These are phyloP conservation scores for Drosophila leontia DNA, from an alignment of 1,140 invertebrate species.

Conservation along the genomic window DNA sequence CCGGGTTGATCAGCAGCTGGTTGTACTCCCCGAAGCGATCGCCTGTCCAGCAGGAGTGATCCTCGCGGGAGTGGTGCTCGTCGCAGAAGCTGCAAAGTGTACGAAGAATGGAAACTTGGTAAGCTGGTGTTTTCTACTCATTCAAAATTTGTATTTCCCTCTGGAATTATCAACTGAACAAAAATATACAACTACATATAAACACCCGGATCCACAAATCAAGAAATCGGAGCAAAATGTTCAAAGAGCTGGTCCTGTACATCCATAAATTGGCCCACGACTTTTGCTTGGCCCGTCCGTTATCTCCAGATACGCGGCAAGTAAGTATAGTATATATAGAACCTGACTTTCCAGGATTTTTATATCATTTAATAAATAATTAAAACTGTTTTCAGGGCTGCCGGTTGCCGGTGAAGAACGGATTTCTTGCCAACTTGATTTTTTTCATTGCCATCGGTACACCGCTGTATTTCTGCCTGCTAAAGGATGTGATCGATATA, in stretches of 20 bases:
- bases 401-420: slow-evolving; percentile 36
- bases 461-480: slow-evolving; percentile 70
- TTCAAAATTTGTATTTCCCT: background rate
- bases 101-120: slow-evolving; percentile 15
- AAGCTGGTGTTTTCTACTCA: slow-evolving; percentile 2
- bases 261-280: slow-evolving; percentile 50
- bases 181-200: slow-evolving; percentile 1
- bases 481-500: slow-evolving; percentile 54
- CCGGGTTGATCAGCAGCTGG: slow-evolving; percentile 69
- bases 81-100: slow-evolving; percentile 68
- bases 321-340: background rate
- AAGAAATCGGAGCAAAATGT: slow-evolving; percentile 44
- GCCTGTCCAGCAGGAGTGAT: slow-evolving; percentile 83
- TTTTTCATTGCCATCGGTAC: slow-evolving; percentile 69
- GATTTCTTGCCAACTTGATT: slow-evolving; percentile 53
- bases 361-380: background rate
- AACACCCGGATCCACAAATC: background rate
- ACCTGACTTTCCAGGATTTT: too few species aligned
- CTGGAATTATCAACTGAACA: background rate
- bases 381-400: slow-evolving; percentile 38
- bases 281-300: slow-evolving; percentile 45
- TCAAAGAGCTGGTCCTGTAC: slow-evolving; percentile 62
- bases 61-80: slow-evolving; percentile 70
- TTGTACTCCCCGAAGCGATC: slow-evolving; percentile 82
- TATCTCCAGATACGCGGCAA: background rate